Base-by-base conservation (phyloP, 1,140 invertebrate species). In the Procambarus virginalis region DNA sequence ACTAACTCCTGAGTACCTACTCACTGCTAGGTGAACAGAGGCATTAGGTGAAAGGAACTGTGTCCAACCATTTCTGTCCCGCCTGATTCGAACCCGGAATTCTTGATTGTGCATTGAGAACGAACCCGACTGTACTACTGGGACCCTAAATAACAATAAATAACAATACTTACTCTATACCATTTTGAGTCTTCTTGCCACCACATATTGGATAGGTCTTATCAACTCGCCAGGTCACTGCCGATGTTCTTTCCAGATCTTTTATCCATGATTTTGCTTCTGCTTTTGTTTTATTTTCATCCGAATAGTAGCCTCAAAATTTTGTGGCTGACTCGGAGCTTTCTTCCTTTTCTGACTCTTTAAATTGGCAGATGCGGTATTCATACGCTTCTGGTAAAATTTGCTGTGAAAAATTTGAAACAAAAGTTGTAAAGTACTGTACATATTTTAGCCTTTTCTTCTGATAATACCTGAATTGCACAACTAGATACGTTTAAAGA, bases 161-260 rank as follows among this genome's bases (percentile, higher is more conserved):
- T 9, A 55, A 8, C 6, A 12, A 49, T n/a, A 12, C 84, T 86
- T 46, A 86, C 84, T 49, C 84, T 49, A 64, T 86, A 86, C 48
- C 55, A 77, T 86, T 86, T 45, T 86, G 84, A 48, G 49, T 86
- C 34, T 86, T 86, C 76, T 78, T 86, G n/a, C 84, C 84, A 17
- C 84, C 84, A 78, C 84, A 86, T 22, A 86, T 51, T 46, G 84
- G 84, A 22, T 86, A 86, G 2, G 84, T 86, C 45, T 86, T 86
- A n/a, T 86, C 84, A 46, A 86, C 84, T 20, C 84, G 46, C 84
- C 84, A 86, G 5, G 84, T 86, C 20, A 86, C 84, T 1, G 84
- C 84, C 17, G 84, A 86, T 34, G 75, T 60, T 58, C 75, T 75
- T 46, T 86, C 75, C 48, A 86, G 6, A 22, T 86, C 75, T 48